These are phyloP conservation scores for Colaptes auratus DNA, from an alignment of 2,113 vertebrate genomes.

Conservation along the genomic window DNA sequence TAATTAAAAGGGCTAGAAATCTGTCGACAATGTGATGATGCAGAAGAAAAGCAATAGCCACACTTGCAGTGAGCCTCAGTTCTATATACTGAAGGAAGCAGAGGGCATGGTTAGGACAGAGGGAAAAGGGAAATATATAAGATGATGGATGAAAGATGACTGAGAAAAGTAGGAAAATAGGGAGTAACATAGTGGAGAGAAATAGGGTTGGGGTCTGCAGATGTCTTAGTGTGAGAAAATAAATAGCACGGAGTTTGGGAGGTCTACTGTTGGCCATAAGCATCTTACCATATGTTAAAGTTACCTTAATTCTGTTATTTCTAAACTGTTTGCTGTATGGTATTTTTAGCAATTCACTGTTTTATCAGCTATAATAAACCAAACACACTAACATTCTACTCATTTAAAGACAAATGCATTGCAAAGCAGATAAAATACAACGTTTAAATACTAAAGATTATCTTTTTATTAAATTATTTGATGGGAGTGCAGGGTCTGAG, in stretches of 20 bases:
- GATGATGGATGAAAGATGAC: neutral
- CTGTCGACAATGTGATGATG: neutral
- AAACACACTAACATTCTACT: neutral
- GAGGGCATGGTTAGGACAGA: fast-evolving
- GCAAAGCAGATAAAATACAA: neutral
- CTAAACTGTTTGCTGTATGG: neutral
- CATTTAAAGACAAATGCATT: neutral
- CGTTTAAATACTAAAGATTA: neutral
- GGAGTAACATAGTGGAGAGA: neutral
- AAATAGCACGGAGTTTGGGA: fast-evolving
- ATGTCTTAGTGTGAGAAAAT: neutral
- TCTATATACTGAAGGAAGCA: neutral
- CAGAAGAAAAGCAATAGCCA: neutral
- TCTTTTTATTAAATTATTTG: neutral
- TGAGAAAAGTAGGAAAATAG: neutral
- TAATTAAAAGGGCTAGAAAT: neutral
- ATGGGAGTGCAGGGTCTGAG: fast-evolving
- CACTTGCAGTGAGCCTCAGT: neutral
- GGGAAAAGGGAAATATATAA: neutral
- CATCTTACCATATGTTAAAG: neutral
- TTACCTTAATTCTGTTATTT: neutral
- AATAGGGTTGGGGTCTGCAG: neutral
- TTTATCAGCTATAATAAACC: neutral
- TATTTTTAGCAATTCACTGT: neutral
- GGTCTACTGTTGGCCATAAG: neutral